Percentiles rank a stretch among this genome's conserved stretches.
Conservation (phyloP, 2,797 vertebrate genomes). For the Rhinogobio ventralis region DNA sequence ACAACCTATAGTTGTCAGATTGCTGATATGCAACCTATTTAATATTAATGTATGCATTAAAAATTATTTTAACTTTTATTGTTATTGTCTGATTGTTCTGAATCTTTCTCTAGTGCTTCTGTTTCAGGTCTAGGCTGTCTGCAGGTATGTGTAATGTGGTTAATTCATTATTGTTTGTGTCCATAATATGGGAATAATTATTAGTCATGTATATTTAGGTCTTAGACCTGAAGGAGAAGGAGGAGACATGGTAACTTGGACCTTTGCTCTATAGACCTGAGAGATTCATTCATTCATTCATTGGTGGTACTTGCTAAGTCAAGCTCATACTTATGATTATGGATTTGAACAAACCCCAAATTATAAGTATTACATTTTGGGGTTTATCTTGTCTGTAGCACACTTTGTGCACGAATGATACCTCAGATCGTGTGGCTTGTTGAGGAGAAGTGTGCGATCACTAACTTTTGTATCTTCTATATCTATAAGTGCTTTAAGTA, state of each 20-base stretch:
- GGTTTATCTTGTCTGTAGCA: neutral
- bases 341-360: neutral
- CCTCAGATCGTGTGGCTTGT: neutral
- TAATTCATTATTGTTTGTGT: neutral
- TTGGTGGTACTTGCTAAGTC: neutral
- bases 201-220: neutral
- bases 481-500: no score
- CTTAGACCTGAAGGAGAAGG: no score
- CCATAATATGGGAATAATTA: neutral
- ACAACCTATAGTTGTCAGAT: neutral
- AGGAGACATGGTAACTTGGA: neutral
- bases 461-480: neutral
- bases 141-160: neutral
- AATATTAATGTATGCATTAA: constrained; percentile 20
- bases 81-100: constrained; percentile 2
- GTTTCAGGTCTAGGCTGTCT: neutral
- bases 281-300: neutral
- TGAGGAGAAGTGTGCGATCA: neutral
- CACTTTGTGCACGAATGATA: neutral
- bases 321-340: neutral
- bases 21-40: constrained; percentile 15
- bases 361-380: neutral
- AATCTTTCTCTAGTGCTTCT: neutral
- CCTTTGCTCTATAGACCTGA: neutral
- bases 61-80: constrained; percentile 6